Evolutionary conservation across 2,888 invertebrate genomes (phyloP).

Genomic region (Himalopsyche kuldschensis): DNA sequence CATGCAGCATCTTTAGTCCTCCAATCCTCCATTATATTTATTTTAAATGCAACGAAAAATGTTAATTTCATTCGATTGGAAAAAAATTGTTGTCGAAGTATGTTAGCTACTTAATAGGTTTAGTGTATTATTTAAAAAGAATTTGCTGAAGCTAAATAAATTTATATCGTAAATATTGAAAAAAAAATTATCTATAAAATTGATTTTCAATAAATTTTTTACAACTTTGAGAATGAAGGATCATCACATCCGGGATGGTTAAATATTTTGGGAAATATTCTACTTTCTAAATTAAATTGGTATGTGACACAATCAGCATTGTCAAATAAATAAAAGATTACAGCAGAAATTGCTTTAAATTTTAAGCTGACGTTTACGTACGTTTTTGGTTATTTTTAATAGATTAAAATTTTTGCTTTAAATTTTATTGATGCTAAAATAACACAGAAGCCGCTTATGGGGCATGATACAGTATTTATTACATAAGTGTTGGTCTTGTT

Average conservation of each 20-base stretch:
- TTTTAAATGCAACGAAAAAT: no score
- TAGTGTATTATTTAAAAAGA: no score
- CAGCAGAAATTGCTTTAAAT: neutral
- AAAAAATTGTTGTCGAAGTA: no score
- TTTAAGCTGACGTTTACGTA: neutral
- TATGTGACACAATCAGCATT: neutral
- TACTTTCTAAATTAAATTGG: neutral
- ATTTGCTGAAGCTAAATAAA: no score
- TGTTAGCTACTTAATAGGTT: no score
- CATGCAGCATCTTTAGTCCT: no score
- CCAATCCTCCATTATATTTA: no score
- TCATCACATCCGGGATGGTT: neutral
- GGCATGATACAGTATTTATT: neutral
- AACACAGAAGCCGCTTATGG: neutral
- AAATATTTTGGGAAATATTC: neutral
- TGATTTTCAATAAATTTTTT: neutral
- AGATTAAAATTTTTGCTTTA: neutral
- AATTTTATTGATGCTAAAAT: neutral
- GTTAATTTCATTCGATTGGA: no score
- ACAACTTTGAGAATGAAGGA: neutral
- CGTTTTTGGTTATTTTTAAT: neutral
- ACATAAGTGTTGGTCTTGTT: neutral
- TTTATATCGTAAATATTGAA: no score
- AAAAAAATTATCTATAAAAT: no score
- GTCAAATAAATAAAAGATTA: neutral